Evolutionary conservation across 2,888 invertebrate genomes (phyloP), one percentile per base, ranked within the genome.

Genomic region (Andrena flavipes): DNA sequence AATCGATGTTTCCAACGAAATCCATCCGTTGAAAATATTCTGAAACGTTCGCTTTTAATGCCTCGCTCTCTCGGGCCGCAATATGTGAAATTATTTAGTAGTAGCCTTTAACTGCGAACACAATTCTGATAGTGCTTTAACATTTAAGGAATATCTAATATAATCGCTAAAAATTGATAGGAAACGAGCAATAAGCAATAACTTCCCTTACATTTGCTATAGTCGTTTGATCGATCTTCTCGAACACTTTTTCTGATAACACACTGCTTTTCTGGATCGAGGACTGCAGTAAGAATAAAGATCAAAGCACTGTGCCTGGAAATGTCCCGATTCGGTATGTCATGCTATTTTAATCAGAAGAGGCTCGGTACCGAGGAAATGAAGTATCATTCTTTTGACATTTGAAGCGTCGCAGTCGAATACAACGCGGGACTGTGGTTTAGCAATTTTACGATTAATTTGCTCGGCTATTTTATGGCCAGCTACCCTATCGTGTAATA

Each of bases 381-480:
- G 54, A 54, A 54, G 54, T 20, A 10, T 54, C 54, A 20, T 54
- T 54, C 20, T 8, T 10, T 23, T 10, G 56, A 26, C 56, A 13
- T 23, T 56, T 23, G 23, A 23, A 8, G 26, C 23, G 10, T 4
- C 10, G 23, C 23, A 10, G 20, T 26, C 20, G 26, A 56, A 42
- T n/a, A 13, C 48, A 35, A 20, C 20, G 10, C 20, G 42, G 20
- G 26, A 42, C 35, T 7, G 54, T 59, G 33, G 69, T 48, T 42
- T 26, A 42, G 68, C 16, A 69, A 69, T 10, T 69, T 69, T 48
- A 59, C 42, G 60, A 70, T 42, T 48, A 70, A 70, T 70, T 70
- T 42, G 29, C n/a, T 33, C 35, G 29, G 56, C 13, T 4, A 4
- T 42, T 70, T 70, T 60, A 70, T 30, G 29, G 20, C 20, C 29